Conservation (phyloP, 2,113 vertebrate genomes). For the Addax nasomaculatus region DNA sequence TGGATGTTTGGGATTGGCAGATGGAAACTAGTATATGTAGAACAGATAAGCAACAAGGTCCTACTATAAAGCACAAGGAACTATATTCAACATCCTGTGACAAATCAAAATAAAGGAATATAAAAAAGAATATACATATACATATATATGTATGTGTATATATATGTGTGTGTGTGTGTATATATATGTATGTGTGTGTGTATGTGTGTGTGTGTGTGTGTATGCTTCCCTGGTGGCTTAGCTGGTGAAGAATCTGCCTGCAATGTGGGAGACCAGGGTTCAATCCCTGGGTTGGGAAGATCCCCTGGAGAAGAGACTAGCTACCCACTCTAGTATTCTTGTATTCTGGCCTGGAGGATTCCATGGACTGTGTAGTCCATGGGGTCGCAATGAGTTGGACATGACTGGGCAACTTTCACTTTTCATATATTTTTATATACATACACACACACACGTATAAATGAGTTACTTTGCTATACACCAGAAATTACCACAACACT, state of each 20-base stretch:
- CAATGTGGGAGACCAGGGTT: background rate
- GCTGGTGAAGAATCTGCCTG: background rate
- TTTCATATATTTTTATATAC: background rate
- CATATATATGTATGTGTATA: fast-evolving
- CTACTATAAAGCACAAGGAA: background rate
- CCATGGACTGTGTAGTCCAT: background rate
- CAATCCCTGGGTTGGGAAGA: background rate
- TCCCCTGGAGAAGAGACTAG: background rate
- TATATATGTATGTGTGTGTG: fast-evolving
- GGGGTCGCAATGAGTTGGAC: background rate
- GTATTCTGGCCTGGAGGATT: background rate
- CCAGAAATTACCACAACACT: background rate
- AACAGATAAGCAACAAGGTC: background rate
- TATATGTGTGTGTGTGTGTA: fast-evolving
- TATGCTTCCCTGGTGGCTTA: background rate
- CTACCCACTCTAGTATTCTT: background rate
- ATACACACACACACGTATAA: background rate
- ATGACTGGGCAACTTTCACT: background rate
- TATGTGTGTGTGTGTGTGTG: fast-evolving
- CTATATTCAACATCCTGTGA: background rate
- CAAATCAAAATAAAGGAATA: background rate
- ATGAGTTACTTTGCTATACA: background rate
- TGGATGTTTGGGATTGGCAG: background rate
- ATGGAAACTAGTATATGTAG: background rate
- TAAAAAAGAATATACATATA: background rate